phyloP scores from a whole-genome alignment of 2,113 vertebrate genomes.

The Rhynchomys soricoides region DNA sequence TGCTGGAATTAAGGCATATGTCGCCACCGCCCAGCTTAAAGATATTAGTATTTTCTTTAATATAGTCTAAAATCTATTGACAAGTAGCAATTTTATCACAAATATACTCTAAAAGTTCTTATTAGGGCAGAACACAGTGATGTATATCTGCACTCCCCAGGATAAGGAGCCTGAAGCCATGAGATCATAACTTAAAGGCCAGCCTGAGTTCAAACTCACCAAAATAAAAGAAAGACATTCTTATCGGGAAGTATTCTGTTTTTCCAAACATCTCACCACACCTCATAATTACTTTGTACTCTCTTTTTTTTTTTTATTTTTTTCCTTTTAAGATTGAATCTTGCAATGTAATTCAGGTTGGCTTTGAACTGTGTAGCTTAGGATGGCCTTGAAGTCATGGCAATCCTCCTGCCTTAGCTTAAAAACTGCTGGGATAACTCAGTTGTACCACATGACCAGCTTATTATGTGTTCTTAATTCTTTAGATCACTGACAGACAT shows the following conservation, averaged over 20 bases:
- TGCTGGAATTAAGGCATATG: background rate
- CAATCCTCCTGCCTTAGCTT: background rate
- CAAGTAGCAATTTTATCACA: conserved; percentile 47
- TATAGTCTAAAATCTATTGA: conserved; percentile 42
- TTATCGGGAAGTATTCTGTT: conserved; percentile 42
- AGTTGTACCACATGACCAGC: background rate
- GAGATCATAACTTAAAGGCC: background rate
- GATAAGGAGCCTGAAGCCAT: background rate
- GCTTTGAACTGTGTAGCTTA: background rate
- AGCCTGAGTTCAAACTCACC: background rate
- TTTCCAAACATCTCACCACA: conserved; percentile 22
- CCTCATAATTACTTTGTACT: conserved; percentile 18
- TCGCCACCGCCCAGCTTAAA: background rate
- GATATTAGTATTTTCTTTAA: background rate
- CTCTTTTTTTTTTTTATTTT: conserved; percentile 51
- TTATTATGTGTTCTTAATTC: conserved; percentile 57
- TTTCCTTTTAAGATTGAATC: background rate
- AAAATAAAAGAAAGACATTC: background rate
- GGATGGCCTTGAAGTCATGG: background rate
- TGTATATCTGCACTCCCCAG: background rate
- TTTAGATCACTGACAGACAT: conserved; percentile 85
- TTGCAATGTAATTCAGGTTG: background rate
- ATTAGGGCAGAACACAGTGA: background rate
- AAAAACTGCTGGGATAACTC: background rate
- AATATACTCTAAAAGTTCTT: conserved; percentile 40